Evolutionary conservation across 1,140 invertebrate species (phyloP), one percentile per base, ranked within the genome.

Genomic region (Lamellibrachia luymesi): DNA sequence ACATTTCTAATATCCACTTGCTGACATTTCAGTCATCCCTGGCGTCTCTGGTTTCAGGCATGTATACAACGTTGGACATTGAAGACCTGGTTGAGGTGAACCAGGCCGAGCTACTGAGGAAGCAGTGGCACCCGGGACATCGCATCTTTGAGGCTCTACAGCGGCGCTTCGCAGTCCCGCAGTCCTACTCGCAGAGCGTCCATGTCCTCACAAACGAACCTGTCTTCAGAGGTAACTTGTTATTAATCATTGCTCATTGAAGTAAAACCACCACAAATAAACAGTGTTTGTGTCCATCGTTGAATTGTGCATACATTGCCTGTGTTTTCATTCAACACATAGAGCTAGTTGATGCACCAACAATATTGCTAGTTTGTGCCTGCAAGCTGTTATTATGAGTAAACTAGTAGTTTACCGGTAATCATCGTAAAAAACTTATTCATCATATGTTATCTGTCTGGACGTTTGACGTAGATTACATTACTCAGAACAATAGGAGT

Each of bases 61-160:
- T 93, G 10, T 98, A 97, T 95, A 97, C 97, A 94, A 97, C 98
- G 92, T 96, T 97, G 0, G 97, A 97, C 94, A 97, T 97, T 94
- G 97, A 97, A 51, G 97, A 97, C 51, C 95, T 98, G 51, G 96
- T 96, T 90, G 97, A 97, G 95, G 96, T 97, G 1, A 97, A 97
- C 94, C 95, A 96, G 80, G 93, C 93, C 90, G 94, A 95, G 93
- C 92, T 52, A 52, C 50, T 92, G 49, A 51, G 92, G 90, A 95
- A 95, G 93, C 95, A 97, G 92, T 97, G 97, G 97, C 97, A 97
- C 95, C 97, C 97, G 92, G 97, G 97, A 6, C 96, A 96, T 94
- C 95, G 96, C 93, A 96, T 97, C 94, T 97, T 97, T 93, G 95
- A 95, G 8, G 95, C 96, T 93, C 95, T 97, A 90, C 96, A 97